Conservation (phyloP, 1,140 invertebrate species). For the Pararge aegeria region DNA sequence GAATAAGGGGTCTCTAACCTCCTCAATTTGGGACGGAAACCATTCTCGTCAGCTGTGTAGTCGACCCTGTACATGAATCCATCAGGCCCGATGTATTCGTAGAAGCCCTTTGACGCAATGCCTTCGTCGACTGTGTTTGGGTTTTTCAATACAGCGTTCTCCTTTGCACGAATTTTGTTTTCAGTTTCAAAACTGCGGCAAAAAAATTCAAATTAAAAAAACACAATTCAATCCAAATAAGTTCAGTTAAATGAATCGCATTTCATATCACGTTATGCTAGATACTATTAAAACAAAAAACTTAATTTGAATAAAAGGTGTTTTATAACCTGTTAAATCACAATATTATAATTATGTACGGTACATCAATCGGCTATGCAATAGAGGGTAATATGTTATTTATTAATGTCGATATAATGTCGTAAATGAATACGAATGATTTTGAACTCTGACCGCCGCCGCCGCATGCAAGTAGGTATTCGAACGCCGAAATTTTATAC, state of each 20-base stretch:
- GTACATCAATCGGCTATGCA: slow-evolving; percentile 5
- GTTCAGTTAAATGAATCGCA: too few species aligned
- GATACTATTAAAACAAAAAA: background rate
- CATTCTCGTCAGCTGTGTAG: slow-evolving; percentile 84
- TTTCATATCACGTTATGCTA: background rate
- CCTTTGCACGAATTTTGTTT: slow-evolving; percentile 87
- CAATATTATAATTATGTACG: background rate
- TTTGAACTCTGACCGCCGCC: slow-evolving; percentile 64
- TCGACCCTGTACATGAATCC: slow-evolving; percentile 82
- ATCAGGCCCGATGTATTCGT: slow-evolving; percentile 82
- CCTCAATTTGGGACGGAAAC: slow-evolving; percentile 82
- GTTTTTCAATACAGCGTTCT: slow-evolving; percentile 81
- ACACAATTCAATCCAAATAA: background rate
- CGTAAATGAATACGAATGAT: slow-evolving; percentile 58
- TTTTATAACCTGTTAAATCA: background rate
- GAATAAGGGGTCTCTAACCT: slow-evolving; percentile 73
- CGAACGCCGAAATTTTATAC: slow-evolving; percentile 35
- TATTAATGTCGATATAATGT: slow-evolving; percentile 43
- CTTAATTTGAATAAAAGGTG: background rate
- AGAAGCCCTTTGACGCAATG: slow-evolving; percentile 83
- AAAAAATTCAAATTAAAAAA: background rate
- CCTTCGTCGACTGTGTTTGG: slow-evolving; percentile 80
- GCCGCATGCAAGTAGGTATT: slow-evolving; percentile 23
- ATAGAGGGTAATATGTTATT: slow-evolving; percentile 8
- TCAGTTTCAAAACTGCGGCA: slow-evolving; percentile 85